phyloP scores from a whole-genome alignment of 2,797 vertebrate species.

The Halcyon chelicuti region DNA sequence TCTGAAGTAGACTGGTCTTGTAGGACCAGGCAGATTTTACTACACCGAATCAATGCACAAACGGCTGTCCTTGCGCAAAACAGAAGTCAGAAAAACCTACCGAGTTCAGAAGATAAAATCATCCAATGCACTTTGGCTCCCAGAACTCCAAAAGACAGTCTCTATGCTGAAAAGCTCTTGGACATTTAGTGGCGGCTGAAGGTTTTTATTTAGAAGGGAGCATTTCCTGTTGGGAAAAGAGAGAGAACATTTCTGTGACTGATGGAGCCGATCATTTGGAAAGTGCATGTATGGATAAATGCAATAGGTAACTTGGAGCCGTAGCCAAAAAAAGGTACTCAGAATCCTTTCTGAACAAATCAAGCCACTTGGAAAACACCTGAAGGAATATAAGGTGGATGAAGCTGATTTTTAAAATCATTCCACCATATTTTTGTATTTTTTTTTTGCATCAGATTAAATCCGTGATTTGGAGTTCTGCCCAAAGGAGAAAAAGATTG shows the following conservation, averaged over 20 bases:
- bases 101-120: background rate
- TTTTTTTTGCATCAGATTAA: background rate
- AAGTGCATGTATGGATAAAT: background rate
- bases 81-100: background rate
- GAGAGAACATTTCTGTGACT: background rate
- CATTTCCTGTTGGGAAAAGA: background rate
- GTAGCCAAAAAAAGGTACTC: background rate
- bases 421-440: background rate
- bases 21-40: background rate
- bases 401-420: background rate
- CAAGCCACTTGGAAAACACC: background rate
- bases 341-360: background rate
- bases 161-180: background rate
- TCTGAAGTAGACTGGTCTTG: background rate
- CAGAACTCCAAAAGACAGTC: background rate
- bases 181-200: background rate
- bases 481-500: background rate
- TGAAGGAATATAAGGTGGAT: background rate
- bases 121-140: background rate
- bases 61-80: background rate
- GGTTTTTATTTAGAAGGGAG: background rate
- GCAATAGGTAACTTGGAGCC: background rate
- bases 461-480: background rate
- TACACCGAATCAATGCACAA: background rate
- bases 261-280: background rate